Evolutionary conservation across 2,797 vertebrate genomes (phyloP).

Genomic region (Salmo trutta): DNA sequence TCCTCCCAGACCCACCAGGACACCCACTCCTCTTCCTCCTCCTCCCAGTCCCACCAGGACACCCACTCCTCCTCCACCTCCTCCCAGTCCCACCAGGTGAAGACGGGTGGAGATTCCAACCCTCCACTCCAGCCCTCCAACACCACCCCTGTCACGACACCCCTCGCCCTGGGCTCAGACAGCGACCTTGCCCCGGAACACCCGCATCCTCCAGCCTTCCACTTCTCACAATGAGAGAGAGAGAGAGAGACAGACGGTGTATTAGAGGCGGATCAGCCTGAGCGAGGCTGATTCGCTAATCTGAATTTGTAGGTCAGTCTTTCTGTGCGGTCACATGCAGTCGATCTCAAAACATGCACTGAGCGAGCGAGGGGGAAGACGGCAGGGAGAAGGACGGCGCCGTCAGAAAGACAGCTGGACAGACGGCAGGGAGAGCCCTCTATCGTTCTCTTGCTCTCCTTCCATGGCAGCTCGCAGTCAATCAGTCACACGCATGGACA

Average conservation of each 20-base stretch:
- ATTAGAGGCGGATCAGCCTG: neutral
- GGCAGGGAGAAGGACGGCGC: neutral
- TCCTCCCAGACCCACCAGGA: slow-evolving; percentile 68
- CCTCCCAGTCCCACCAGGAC: no score
- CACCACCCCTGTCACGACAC: slow-evolving; percentile 63
- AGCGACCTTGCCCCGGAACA: slow-evolving; percentile 34
- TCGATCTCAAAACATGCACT: neutral
- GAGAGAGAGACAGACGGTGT: neutral
- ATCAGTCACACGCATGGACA: neutral
- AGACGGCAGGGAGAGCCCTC: slow-evolving; percentile 29
- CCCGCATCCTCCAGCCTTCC: slow-evolving; percentile 77
- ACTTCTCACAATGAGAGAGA: slow-evolving; percentile 79
- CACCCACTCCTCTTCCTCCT: no score
- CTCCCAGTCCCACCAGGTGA: neutral
- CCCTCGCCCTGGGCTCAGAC: slow-evolving; percentile 54
- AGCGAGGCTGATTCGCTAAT: neutral
- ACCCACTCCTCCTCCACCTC: no score
- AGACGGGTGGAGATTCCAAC: slow-evolving; percentile 64
- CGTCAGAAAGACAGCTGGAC: slow-evolving; percentile 17
- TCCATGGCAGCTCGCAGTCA: neutral
- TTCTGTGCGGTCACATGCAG: neutral
- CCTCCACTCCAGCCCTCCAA: slow-evolving; percentile 66
- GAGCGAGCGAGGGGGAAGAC: slow-evolving; percentile 46
- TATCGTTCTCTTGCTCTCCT: slow-evolving; percentile 11
- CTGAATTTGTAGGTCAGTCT: neutral